phyloP scores from a whole-genome alignment of 2,113 vertebrate species.

The Sylvicapra grimmia region DNA sequence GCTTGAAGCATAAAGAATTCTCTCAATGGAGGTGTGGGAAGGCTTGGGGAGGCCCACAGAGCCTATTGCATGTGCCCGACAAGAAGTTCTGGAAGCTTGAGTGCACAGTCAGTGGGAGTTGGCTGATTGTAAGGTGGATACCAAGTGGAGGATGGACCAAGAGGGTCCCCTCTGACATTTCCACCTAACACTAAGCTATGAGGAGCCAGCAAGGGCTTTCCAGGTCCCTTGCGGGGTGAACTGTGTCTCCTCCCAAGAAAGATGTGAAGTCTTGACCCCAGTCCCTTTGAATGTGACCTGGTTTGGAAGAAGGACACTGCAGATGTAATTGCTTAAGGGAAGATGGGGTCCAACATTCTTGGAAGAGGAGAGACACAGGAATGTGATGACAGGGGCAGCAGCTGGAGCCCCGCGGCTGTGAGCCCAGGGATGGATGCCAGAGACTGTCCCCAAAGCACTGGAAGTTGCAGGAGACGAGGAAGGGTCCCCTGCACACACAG shows the following conservation, averaged over 20 bases:
- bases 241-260: not conserved
- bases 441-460: accelerated
- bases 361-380: too few relatives aligned
- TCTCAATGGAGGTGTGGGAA: not conserved
- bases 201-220: not conserved
- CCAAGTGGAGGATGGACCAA: accelerated
- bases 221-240: not conserved
- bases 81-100: not conserved
- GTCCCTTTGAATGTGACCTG: not conserved
- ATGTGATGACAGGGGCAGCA: accelerated
- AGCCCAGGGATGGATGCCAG: not conserved
- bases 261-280: not conserved
- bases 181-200: too few relatives aligned
- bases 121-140: accelerated
- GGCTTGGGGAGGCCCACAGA: not conserved
- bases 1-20: not conserved
- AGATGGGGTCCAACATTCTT: not conserved
- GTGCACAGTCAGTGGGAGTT: accelerated
- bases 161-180: too few relatives aligned
- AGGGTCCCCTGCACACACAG: accelerated
- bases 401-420: accelerated
- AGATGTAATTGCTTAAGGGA: not conserved
- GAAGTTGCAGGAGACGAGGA: not conserved
- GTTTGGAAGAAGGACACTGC: not conserved
- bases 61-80: accelerated